These are phyloP conservation scores for Hippopotamyrus pictus DNA, from an alignment of 2,797 vertebrate genomes.

Conservation along the genomic window DNA sequence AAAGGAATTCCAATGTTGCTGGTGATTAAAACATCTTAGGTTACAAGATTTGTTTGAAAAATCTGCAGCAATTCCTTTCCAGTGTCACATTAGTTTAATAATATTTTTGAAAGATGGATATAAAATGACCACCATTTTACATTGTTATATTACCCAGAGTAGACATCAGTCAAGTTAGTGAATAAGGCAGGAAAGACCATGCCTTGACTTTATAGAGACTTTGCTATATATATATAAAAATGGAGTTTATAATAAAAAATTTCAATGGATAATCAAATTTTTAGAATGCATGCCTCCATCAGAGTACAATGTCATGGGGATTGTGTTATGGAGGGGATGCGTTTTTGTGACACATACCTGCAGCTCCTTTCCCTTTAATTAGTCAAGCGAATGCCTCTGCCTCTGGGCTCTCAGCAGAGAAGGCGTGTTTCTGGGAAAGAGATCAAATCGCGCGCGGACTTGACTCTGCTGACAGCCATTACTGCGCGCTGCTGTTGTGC, in stretches of 20 bases:
- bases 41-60: neutral
- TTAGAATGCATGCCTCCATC: neutral
- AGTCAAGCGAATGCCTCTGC: neutral
- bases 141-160: neutral
- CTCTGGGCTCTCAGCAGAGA: neutral
- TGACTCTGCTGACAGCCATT: slow-evolving; percentile 9
- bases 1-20: neutral
- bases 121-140: neutral
- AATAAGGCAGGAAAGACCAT: neutral
- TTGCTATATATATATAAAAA: neutral
- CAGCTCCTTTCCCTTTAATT: slow-evolving; percentile 1
- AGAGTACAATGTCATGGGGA: neutral
- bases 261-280: neutral
- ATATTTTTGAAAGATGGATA: neutral
- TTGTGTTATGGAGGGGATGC: neutral
- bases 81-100: neutral
- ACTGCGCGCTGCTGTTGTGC: neutral
- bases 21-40: neutral
- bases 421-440: neutral
- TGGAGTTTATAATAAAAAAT: neutral
- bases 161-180: neutral
- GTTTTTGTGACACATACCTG: neutral
- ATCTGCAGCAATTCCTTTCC: neutral
- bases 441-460: neutral
- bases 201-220: neutral